Conservation (phyloP, 2,797 vertebrate species). For the Chloroceryle inda region DNA sequence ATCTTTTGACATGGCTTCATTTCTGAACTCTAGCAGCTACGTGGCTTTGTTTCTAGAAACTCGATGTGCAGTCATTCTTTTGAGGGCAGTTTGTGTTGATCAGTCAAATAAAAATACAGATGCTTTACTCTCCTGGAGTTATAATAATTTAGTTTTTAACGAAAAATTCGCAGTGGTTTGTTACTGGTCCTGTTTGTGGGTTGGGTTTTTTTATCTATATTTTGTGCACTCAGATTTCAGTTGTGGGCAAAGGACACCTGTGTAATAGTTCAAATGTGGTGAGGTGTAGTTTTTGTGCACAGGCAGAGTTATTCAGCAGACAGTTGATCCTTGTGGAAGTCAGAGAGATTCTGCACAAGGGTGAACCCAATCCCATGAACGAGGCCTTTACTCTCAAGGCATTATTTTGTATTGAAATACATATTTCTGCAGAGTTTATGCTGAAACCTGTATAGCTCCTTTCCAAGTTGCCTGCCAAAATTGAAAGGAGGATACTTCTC, state of each 20-base stretch:
- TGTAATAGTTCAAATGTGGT: not conserved
- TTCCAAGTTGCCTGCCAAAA: not conserved
- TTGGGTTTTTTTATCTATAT: not conserved
- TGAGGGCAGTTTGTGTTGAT: not conserved
- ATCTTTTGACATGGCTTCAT: not conserved
- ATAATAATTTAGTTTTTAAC: not conserved
- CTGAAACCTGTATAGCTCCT: not conserved
- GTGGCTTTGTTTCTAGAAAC: conserved; percentile 53
- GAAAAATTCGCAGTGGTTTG: not conserved
- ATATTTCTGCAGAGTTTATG: not conserved
- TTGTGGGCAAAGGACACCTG: not conserved
- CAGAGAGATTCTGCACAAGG: not conserved
- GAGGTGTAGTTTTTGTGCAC: not conserved
- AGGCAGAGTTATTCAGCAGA: not conserved
- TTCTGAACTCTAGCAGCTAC: conserved; percentile 9
- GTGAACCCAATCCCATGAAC: not conserved
- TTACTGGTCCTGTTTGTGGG: not conserved
- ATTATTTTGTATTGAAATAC: not conserved
- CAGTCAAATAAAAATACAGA: not conserved
- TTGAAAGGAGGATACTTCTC: not conserved
- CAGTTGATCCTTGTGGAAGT: not conserved
- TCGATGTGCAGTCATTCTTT: not conserved
- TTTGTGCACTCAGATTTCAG: not conserved
- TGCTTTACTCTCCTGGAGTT: not conserved
- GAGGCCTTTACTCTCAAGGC: not conserved